These are phyloP conservation scores for Sebastes schlegelii DNA, from an alignment of 2,113 vertebrate genomes.

Conservation along the genomic window DNA sequence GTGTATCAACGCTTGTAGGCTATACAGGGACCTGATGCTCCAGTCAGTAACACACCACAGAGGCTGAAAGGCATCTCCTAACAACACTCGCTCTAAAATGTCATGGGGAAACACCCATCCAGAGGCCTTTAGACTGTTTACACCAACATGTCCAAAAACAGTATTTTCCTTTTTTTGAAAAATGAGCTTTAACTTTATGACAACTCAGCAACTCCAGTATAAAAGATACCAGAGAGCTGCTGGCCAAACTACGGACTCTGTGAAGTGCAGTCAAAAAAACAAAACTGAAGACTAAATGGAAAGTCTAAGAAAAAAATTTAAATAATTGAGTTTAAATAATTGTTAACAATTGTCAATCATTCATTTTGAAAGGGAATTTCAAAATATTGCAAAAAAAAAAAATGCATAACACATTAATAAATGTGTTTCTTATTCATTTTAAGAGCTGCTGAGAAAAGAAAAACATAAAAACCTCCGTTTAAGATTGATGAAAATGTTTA, in stretches of 20 bases:
- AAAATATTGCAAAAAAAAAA: conserved; percentile 1
- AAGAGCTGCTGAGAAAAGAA: conserved; percentile 8
- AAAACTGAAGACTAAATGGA: background rate
- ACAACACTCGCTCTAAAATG: background rate
- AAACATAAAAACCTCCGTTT: conserved; percentile 17
- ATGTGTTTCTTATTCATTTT: conserved; percentile 19
- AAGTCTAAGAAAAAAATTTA: background rate
- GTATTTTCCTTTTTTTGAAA: background rate
- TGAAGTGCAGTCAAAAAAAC: conserved; percentile 6
- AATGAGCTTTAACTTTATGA: background rate
- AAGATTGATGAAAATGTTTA: conserved; percentile 9
- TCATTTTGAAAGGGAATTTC: background rate
- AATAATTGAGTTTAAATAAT: conserved; percentile 3
- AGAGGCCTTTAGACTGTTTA: background rate
- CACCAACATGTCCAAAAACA: background rate
- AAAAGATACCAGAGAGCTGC: background rate
- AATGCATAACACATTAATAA: background rate
- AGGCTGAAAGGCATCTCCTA: background rate
- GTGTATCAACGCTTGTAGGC: too few relatives aligned
- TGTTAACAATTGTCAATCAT: background rate
- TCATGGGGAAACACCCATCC: background rate
- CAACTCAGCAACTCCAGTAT: background rate
- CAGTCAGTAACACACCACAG: too few relatives aligned
- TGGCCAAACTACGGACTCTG: background rate
- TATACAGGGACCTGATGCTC: too few relatives aligned